Conservation (phyloP, 2,888 invertebrate genomes). For the Zonitis immaculata region DNA sequence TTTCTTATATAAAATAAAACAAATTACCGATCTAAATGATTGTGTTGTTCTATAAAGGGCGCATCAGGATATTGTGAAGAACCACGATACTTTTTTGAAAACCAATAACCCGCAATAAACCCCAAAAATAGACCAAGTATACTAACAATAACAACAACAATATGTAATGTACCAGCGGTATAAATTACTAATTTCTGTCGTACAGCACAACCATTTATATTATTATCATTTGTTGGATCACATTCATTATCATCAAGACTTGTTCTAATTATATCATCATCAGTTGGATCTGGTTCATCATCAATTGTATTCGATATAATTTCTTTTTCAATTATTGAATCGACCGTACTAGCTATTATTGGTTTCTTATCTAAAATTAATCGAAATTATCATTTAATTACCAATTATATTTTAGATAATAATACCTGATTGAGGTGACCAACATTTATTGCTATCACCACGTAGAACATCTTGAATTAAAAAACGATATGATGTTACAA, state of each 20-base stretch:
- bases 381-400: neutral
- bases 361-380: constrained; percentile 27
- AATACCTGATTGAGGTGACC: constrained; percentile 28
- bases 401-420: neutral
- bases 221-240: constrained; percentile 30
- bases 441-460: constrained; percentile 61
- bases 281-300: constrained; percentile 30
- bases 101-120: constrained; percentile 78
- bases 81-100: constrained; percentile 69
- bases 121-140: constrained; percentile 76
- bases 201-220: constrained; percentile 40
- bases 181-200: constrained; percentile 63
- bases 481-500: constrained; percentile 41
- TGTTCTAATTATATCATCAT: constrained; percentile 25
- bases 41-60: constrained; percentile 72
- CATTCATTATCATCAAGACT: constrained; percentile 44
- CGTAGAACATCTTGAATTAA: constrained; percentile 68
- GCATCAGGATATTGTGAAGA: constrained; percentile 69
- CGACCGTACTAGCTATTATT: constrained; percentile 14
- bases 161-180: constrained; percentile 74
- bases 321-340: constrained; percentile 28
- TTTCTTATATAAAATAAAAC: too few relatives aligned
- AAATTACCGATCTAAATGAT: constrained; percentile 70
- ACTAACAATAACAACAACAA: constrained; percentile 70
- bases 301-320: constrained; percentile 43